These are phyloP conservation scores for Heliconius charithonia DNA, from an alignment of 2,888 invertebrate genomes.

Conservation along the genomic window DNA sequence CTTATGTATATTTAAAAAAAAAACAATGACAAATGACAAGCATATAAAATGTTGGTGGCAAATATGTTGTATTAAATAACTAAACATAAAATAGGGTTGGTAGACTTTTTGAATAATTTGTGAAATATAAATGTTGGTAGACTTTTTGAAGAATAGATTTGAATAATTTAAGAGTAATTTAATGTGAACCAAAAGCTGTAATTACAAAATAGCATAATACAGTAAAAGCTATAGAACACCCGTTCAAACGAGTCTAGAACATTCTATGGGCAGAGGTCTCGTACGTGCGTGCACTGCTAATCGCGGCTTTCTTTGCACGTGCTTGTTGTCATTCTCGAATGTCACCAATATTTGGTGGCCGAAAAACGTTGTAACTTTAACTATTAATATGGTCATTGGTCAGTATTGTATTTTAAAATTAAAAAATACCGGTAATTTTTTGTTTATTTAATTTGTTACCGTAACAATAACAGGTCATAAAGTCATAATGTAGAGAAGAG, in stretches of 20 bases:
- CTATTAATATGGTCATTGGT: background rate
- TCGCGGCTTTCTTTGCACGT: constrained; percentile 51
- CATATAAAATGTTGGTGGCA: too few species aligned
- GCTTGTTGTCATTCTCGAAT: constrained; percentile 7
- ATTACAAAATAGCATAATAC: background rate
- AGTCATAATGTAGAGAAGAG: background rate
- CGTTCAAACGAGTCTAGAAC: constrained; percentile 31
- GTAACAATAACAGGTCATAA: background rate
- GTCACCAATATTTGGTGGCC: background rate
- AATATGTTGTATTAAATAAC: too few species aligned
- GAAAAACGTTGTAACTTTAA: background rate
- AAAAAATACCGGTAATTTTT: background rate
- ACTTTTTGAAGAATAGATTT: too few species aligned
- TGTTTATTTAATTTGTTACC: background rate
- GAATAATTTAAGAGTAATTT: background rate
- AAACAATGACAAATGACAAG: too few species aligned
- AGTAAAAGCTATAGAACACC: background rate
- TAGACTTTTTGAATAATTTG: too few species aligned
- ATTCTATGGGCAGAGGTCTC: constrained; percentile 32
- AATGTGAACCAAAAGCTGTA: background rate
- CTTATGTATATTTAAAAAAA: too few species aligned
- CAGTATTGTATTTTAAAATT: background rate
- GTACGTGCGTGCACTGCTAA: constrained; percentile 54
- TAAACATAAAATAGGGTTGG: too few species aligned
- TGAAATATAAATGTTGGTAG: too few species aligned